Percentiles rank a stretch among this genome's conserved stretches.
These are phyloP conservation scores for Triops cancriformis DNA, from an alignment of 1,140 invertebrate genomes.

Conservation along the genomic window DNA sequence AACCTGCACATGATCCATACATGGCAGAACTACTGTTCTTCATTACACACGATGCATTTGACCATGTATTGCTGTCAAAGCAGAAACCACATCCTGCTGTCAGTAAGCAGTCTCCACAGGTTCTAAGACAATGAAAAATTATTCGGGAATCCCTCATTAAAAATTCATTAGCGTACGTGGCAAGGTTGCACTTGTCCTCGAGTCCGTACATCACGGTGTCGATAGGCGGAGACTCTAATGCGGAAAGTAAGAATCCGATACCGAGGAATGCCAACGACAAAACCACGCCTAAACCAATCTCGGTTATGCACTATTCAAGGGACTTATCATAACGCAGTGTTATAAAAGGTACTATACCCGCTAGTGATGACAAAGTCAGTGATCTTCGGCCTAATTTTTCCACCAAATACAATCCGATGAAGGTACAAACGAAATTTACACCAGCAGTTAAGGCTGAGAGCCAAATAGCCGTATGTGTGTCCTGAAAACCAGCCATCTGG, in stretches of 20 bases:
- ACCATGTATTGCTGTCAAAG: conserved; percentile 34
- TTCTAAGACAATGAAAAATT: conserved; percentile 34
- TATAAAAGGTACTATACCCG: conserved; percentile 38
- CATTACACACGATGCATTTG: no score
- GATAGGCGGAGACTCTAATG: conserved; percentile 40
- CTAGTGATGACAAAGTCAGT: conserved; percentile 45
- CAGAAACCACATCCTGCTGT: conserved; percentile 45
- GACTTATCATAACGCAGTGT: neutral
- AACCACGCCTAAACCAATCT: conserved; percentile 40
- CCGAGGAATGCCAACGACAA: conserved; percentile 43
- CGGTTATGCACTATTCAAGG: neutral
- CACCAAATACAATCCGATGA: conserved; percentile 51
- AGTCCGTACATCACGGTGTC: conserved; percentile 32
- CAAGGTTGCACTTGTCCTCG: conserved; percentile 17
- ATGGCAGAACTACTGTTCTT: no score
- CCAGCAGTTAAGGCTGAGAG: conserved; percentile 46
- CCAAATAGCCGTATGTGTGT: conserved; percentile 51
- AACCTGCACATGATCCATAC: no score
- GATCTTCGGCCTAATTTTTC: conserved; percentile 50
- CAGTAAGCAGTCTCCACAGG: conserved; percentile 42
- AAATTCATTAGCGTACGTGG: conserved; percentile 19
- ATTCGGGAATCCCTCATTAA: neutral
- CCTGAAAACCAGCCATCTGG: conserved; percentile 50
- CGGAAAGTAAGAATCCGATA: conserved; percentile 45
- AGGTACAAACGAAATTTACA: conserved; percentile 50